Evolutionary conservation across 1,140 invertebrate species (phyloP).

Genomic region (Drosophila sproati): DNA sequence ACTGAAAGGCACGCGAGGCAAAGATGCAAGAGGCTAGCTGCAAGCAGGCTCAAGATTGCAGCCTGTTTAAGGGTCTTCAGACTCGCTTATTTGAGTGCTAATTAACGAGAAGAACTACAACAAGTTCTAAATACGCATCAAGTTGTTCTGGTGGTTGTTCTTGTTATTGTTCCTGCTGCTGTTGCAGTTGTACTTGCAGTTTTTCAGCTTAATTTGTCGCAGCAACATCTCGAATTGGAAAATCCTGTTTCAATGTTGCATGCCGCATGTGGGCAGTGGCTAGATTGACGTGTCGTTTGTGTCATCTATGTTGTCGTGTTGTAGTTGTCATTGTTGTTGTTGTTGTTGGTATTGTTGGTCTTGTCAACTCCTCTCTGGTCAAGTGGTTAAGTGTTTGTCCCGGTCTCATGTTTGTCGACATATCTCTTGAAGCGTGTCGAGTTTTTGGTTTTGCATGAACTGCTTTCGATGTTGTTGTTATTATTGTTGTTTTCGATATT

Average conservation of each 20-base stretch:
- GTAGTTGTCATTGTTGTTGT: slow-evolving; percentile 33
- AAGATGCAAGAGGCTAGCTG: neutral
- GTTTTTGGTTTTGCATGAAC: slow-evolving; percentile 60
- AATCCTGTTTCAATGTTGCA: slow-evolving; percentile 76
- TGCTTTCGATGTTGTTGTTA: slow-evolving; percentile 33
- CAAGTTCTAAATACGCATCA: slow-evolving; percentile 59
- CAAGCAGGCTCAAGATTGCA: neutral
- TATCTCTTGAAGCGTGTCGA: slow-evolving; percentile 49
- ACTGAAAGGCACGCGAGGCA: slow-evolving; percentile 57
- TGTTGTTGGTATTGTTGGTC: slow-evolving; percentile 37
- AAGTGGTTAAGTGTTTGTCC: slow-evolving; percentile 45
- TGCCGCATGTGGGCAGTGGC: slow-evolving; percentile 72
- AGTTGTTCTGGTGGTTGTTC: slow-evolving; percentile 14
- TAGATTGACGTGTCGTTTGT: slow-evolving; percentile 65
- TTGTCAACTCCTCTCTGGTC: slow-evolving; percentile 33
- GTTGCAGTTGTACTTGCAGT: slow-evolving; percentile 54
- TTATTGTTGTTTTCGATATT: slow-evolving; percentile 35
- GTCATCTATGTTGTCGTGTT: slow-evolving; percentile 49
- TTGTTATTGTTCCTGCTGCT: slow-evolving; percentile 7
- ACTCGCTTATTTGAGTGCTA: slow-evolving; percentile 73
- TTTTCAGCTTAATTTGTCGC: slow-evolving; percentile 81
- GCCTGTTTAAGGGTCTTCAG: slow-evolving; percentile 20
- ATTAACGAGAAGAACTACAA: slow-evolving; percentile 78
- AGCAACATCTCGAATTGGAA: slow-evolving; percentile 67
- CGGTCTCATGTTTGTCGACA: slow-evolving; percentile 40